Evolutionary conservation across 1,140 invertebrate species (phyloP), one percentile per base, ranked within the genome.

Genomic region (Bursaphelenchus mucronatus): DNA sequence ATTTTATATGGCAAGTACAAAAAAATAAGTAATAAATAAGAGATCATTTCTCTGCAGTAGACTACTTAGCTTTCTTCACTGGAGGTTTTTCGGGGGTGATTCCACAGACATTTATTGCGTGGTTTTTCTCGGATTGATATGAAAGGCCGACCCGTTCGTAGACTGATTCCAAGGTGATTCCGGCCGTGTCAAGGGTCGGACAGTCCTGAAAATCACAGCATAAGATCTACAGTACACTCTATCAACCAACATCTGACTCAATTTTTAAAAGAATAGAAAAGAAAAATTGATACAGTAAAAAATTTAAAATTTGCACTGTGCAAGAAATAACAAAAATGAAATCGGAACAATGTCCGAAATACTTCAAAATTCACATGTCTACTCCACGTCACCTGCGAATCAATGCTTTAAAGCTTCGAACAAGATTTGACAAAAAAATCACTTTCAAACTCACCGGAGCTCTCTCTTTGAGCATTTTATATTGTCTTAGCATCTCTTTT

Each of bases 41-140:
- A 30, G 30, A 30, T 30, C 30, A 3, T 30, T 30, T 30, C 5
- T 30, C 5, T 30, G 30, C 2, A 30, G 2, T 30, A 30, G 30
- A 30, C 30, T 30, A 30, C 30, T 30, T 30, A 1, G 30, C 30
- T 30, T 30, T 30, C 30, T 30, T 30, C 30, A 5, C 30, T 30
- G 30, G 30, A 5, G 30, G 30, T 30, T 30, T 30, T 5, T 30
- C 30, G 30, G 30, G 30, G 30, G 30, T 30, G 30, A 30, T 30
- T 5, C 30, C 30, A 5, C 30, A 19, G 0, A 40, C 30, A 30
- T 30, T 30, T 30, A 30, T 30, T 0, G 64, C 64, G 44, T 44
- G 62, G 47, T 66, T 66, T n/a, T 50, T 47, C 47, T 66, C 64
- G 2, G 64, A 59, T 61, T 61, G 56, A 44, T 47, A 66, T 3